Evolutionary conservation across 2,797 vertebrate genomes (phyloP).

Genomic region (Paedocypris micromegethes): DNA sequence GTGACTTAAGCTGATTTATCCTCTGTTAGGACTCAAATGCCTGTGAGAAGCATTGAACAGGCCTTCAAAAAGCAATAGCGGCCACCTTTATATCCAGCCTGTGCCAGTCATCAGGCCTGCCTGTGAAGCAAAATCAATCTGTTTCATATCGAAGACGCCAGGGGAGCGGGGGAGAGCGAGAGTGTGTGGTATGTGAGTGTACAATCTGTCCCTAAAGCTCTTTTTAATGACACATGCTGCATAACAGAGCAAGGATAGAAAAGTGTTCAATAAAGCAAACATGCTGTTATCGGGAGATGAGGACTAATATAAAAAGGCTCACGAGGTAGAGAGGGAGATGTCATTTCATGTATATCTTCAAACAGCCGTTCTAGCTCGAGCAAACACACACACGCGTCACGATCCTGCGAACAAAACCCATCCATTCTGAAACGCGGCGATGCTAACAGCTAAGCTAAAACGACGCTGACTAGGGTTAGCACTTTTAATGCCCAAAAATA

Average conservation of each 20-base stretch:
- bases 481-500: no score
- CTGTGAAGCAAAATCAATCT: slow-evolving; percentile 73
- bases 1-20: slow-evolving; percentile 69
- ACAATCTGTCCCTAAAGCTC: slow-evolving; percentile 33
- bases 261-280: slow-evolving; percentile 46
- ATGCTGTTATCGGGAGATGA: slow-evolving; percentile 41
- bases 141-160: slow-evolving; percentile 65
- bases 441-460: no score
- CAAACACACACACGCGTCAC: no score
- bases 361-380: background rate
- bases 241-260: slow-evolving; percentile 40
- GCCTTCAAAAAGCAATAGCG: slow-evolving; percentile 69
- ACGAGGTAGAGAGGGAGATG: slow-evolving; percentile 29
- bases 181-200: slow-evolving; percentile 43
- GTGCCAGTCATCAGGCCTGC: slow-evolving; percentile 66
- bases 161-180: slow-evolving; percentile 30
- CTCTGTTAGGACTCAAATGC: slow-evolving; percentile 54
- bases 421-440: no score
- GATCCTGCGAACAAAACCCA: no score
- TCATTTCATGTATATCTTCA: slow-evolving; percentile 39
- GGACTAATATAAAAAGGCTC: slow-evolving; percentile 38
- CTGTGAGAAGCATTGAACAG: slow-evolving; percentile 47
- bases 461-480: no score
- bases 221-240: slow-evolving; percentile 38
- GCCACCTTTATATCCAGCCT: slow-evolving; percentile 63